phyloP scores from a whole-genome alignment of 2,797 vertebrate species.

The Rhynchotus rufescens region DNA sequence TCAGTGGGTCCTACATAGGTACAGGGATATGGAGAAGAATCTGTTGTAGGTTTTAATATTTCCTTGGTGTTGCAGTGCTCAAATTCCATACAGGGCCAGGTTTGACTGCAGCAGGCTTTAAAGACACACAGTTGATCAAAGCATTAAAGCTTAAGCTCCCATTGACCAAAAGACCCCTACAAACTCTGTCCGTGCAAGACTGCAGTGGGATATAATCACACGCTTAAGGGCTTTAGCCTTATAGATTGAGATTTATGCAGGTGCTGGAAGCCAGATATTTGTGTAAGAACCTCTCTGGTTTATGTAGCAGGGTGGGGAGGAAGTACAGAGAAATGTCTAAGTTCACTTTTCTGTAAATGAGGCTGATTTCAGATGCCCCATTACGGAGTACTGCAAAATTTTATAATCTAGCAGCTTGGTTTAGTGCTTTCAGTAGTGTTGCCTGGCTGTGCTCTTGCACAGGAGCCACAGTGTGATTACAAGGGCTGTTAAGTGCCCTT shows the following conservation, averaged over 20 bases:
- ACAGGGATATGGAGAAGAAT: background rate
- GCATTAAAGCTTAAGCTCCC: background rate
- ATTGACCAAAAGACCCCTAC: background rate
- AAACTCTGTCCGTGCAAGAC: background rate
- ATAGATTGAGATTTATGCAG: background rate
- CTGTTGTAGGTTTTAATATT: background rate
- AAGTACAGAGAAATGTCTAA: rapidly evolving
- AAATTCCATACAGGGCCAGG: background rate
- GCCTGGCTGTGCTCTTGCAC: slow-evolving; percentile 57
- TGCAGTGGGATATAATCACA: background rate
- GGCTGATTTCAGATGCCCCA: background rate
- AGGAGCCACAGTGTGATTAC: slow-evolving; percentile 71
- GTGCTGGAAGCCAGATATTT: background rate
- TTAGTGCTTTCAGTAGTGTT: slow-evolving; percentile 6
- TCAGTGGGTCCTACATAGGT: background rate
- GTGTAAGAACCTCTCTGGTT: background rate
- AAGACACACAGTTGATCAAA: background rate
- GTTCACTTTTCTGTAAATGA: rapidly evolving
- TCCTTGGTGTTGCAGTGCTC: rapidly evolving
- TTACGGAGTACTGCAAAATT: background rate
- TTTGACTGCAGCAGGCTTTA: background rate
- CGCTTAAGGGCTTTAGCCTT: background rate
- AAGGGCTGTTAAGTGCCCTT: slow-evolving; percentile 74
- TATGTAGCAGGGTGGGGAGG: background rate
- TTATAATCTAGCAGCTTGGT: background rate